Conservation (phyloP, 2,888 invertebrate genomes). For the Zygogramma bicolorata region DNA sequence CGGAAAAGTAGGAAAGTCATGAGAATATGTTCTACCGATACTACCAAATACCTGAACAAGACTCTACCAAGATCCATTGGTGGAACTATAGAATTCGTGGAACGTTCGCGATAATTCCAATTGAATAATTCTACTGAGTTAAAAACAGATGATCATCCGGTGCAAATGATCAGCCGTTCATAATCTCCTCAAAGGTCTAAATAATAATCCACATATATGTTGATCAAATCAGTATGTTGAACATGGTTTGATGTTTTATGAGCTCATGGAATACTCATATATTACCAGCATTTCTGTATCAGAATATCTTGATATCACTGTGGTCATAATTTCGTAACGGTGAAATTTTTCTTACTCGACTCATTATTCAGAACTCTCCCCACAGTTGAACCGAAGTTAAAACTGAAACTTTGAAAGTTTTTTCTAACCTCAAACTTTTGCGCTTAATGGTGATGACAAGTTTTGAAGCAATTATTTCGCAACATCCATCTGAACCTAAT, state of each 20-base stretch:
- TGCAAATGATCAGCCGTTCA: no score
- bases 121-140: no score
- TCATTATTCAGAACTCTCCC: constrained; percentile 39
- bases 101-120: no score
- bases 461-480: constrained; percentile 49
- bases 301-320: constrained; percentile 14
- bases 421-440: constrained; percentile 35
- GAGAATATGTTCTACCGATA: no score
- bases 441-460: constrained; percentile 44
- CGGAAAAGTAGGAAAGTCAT: no score
- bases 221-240: neutral
- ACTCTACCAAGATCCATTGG: no score
- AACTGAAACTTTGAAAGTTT: constrained; percentile 37
- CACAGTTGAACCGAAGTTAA: constrained; percentile 7
- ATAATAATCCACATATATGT: no score
- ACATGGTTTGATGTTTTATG: no score
- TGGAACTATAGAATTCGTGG: no score
- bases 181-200: no score
- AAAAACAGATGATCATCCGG: no score
- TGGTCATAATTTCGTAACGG: constrained; percentile 19
- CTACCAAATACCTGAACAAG: no score
- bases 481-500: constrained; percentile 37
- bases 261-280: constrained; percentile 5
- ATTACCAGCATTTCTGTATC: neutral
- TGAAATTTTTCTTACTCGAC: constrained; percentile 29